Evolutionary conservation across 2,888 invertebrate genomes (phyloP).

Genomic region (Dromius quadrimaculatus): DNA sequence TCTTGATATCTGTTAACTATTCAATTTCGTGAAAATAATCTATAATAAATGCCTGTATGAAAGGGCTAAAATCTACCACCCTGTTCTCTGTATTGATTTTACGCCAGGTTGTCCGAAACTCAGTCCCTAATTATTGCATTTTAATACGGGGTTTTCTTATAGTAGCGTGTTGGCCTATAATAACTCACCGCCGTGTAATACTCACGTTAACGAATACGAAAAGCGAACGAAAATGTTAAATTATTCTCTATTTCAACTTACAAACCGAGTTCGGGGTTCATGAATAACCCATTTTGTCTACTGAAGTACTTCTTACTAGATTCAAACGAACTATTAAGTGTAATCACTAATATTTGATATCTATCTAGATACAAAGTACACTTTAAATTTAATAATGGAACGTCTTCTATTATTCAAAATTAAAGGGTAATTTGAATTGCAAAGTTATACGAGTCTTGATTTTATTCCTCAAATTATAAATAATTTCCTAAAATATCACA

Average conservation of each 20-base stretch:
- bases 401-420: background rate
- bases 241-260: conserved; percentile 27
- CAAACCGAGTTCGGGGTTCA: conserved; percentile 2
- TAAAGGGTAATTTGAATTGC: background rate
- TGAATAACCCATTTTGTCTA: conserved; percentile 41
- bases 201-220: conserved; percentile 42
- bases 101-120: conserved; percentile 42
- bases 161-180: conserved; percentile 41
- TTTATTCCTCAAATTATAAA: no score
- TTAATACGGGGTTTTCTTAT: conserved; percentile 47
- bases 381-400: conserved; percentile 3
- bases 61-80: no score
- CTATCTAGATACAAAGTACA: background rate
- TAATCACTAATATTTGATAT: conserved; percentile 19
- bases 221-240: conserved; percentile 40
- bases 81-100: conserved; percentile 50
- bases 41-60: no score
- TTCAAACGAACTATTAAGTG: conserved; percentile 6
- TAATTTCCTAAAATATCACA: no score
- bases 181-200: conserved; percentile 43
- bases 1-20: no score
- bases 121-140: conserved; percentile 47
- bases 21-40: no score
- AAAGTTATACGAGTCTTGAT: no score
- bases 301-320: conserved; percentile 4